These are phyloP conservation scores for Ochlodes sylvanus DNA, from an alignment of 2,888 invertebrate species.

Conservation along the genomic window DNA sequence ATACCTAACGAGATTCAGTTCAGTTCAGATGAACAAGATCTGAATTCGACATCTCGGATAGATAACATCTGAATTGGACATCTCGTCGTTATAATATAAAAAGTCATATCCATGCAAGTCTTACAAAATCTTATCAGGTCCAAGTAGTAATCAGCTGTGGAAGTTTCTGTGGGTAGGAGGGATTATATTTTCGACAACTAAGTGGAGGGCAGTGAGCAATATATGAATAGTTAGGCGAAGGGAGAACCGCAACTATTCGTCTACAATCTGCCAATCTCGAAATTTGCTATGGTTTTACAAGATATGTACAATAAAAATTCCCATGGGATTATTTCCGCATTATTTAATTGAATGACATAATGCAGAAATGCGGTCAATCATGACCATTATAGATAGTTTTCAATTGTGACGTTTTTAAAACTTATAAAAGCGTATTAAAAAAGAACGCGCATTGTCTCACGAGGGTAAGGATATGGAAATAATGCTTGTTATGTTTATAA, in stretches of 20 bases:
- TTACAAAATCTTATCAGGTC: slow-evolving; percentile 63
- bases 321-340: slow-evolving; percentile 69
- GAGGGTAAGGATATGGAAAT: too few relatives aligned
- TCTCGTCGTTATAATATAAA: too few relatives aligned
- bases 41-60: too few relatives aligned
- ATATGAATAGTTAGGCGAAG: slow-evolving; percentile 68
- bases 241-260: slow-evolving; percentile 47
- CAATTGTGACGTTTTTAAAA: too few relatives aligned
- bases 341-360: slow-evolving; percentile 39
- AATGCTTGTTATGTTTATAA: too few relatives aligned
- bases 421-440: too few relatives aligned
- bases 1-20: too few relatives aligned
- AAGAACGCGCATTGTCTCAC: too few relatives aligned
- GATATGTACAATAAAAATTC: slow-evolving; percentile 66
- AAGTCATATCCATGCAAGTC: slow-evolving; percentile 55
- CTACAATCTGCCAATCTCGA: slow-evolving; percentile 70
- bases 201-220: slow-evolving; percentile 77
- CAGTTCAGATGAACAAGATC: too few relatives aligned
- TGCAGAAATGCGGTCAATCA: slow-evolving; percentile 41
- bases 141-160: slow-evolving; percentile 80
- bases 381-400: slow-evolving; percentile 42
- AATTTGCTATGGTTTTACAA: slow-evolving; percentile 82
- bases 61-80: too few relatives aligned
- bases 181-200: slow-evolving; percentile 84
- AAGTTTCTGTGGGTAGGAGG: slow-evolving; percentile 80